Conservation (phyloP, 1,140 invertebrate genomes). For the Bombus pascuorum region DNA sequence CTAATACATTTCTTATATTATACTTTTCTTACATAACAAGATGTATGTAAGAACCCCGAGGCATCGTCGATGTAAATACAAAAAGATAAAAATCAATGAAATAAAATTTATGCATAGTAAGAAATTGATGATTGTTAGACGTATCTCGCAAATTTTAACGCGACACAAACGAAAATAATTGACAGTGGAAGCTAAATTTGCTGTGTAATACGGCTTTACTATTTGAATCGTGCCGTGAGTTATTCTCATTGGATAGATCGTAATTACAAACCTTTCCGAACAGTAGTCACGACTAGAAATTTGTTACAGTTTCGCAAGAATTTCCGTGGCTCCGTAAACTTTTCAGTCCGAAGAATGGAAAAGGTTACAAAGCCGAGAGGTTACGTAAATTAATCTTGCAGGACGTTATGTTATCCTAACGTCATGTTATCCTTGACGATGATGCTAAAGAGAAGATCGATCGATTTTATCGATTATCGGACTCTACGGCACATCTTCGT, state of each 20-base stretch:
- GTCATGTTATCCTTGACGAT: constrained; percentile 43
- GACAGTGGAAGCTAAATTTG: background rate
- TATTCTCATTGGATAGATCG: background rate
- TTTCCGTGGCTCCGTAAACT: constrained; percentile 7
- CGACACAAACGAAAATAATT: background rate
- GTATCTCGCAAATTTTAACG: background rate
- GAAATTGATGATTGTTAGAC: background rate
- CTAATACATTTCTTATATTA: background rate
- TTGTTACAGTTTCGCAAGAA: constrained; percentile 23
- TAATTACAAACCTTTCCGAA: background rate
- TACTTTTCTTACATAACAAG: background rate
- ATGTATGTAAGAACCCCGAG: background rate
- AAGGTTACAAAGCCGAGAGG: constrained; percentile 22
- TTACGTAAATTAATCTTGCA: constrained; percentile 49
- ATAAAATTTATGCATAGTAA: background rate
- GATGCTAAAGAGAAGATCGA: constrained; percentile 19
- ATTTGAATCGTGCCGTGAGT: background rate
- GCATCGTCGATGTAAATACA: background rate
- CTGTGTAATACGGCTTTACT: background rate
- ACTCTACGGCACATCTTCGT: constrained; percentile 3
- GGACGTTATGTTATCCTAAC: constrained; percentile 34
- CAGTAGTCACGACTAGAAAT: background rate
- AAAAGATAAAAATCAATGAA: background rate
- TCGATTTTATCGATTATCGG: constrained; percentile 44
- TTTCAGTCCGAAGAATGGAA: constrained; percentile 22